Evolutionary conservation across 53 echinoderm and acorn worm species (phyloP), one percentile per base, ranked within the genome.

Genomic region (Paracentrotus lividus): DNA sequence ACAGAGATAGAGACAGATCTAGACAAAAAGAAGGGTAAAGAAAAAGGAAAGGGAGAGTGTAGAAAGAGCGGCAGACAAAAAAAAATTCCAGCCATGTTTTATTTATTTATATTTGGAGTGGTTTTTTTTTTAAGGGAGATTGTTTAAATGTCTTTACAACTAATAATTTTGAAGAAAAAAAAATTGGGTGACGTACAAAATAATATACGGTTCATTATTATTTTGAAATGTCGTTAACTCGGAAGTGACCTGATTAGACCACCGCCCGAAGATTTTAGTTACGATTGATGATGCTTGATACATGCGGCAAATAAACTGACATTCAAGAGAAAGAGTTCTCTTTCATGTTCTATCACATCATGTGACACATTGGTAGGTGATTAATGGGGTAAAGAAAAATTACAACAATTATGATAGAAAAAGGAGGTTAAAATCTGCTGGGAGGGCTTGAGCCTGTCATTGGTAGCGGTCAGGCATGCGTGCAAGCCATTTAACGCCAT

Each of bases 401-500:
- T 72, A 38, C 72, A 72, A 72, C 69, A 69, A 14, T 36, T 36
- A 38, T 38, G 38, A 36, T 38, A 36, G 36, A 72, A 16, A 60
- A 38, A 9, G 64, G 29, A 64, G 7, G 64, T 14, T 34, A 36
- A 72, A 66, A 16, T 18, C 72, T 5, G 38, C 38, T 16, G 72
- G 72, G 72, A 72, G 36, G 72, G 72, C 72, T 72, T 5, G 2
- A 72, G 72, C 18, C 72, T 72, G 72, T 72, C 72, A 72, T 34
- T 72, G 38, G 72, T 72, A 34, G 38, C 72, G 38, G 72, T 38
- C 72, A 72, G 38, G 72, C 72, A 72, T 72, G 72, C 72, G 72
- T 72, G 72, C 72, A 72, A n/a, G 72, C 72, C 72, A 72, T 72
- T 72, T 72, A 81, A 44, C n/a, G 81, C 43, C 81, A 81, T 42